Percentiles rank a stretch among this genome's conserved stretches.
These are phyloP conservation scores for Galeopsomyia nigrocyanea DNA, from an alignment of 2,888 invertebrate genomes.

Conservation along the genomic window DNA sequence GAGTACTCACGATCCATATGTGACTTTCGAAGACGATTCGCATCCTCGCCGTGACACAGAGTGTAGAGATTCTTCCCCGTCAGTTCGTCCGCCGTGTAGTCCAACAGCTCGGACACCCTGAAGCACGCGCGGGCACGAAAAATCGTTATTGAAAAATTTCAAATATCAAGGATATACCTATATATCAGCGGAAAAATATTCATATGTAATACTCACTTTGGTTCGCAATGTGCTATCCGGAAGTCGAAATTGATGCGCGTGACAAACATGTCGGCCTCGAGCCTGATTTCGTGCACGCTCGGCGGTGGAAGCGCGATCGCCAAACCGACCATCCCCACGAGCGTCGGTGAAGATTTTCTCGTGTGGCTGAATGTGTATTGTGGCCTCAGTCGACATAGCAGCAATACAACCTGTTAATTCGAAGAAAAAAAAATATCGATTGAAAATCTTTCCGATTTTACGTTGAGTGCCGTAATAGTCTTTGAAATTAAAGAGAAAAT, in stretches of 20 bases:
- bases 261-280: constrained; percentile 97
- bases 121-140: constrained; percentile 40
- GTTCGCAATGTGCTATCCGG: constrained; percentile 97
- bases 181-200: constrained; percentile 13
- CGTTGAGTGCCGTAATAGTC: not conserved
- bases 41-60: constrained; percentile 96
- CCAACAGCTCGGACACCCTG: constrained; percentile 93
- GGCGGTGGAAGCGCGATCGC: constrained; percentile 97
- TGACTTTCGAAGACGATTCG: constrained; percentile 92
- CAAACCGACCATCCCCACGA: constrained; percentile 93
- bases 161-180: too few relatives aligned
- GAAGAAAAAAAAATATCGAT: not conserved
- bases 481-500: not conserved
- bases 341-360: constrained; percentile 87
- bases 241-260: constrained; percentile 96
- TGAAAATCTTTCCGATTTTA: not conserved
- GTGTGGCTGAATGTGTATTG: constrained; percentile 94
- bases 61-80: constrained; percentile 94
- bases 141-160: too few relatives aligned
- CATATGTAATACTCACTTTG: constrained; percentile 76
- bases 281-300: constrained; percentile 95
- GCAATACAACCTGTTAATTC: constrained; percentile 85
- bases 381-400: constrained; percentile 91
- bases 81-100: constrained; percentile 93
- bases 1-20: constrained; percentile 94